Evolutionary conservation across 2,797 vertebrate species (phyloP).

Genomic region (Mallotus villosus): DNA sequence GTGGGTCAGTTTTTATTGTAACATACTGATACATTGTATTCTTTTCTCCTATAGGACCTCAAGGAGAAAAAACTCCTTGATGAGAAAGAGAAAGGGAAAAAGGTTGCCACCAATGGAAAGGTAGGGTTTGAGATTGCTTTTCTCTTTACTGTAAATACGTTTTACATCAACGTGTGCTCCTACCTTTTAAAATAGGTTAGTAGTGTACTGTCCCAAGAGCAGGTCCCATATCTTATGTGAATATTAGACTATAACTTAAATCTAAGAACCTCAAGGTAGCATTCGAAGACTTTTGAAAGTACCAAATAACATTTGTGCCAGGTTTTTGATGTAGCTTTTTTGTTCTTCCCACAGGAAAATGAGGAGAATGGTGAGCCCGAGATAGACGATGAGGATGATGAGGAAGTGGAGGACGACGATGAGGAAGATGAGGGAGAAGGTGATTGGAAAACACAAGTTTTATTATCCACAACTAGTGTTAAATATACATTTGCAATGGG

Average conservation of each 20-base stretch:
- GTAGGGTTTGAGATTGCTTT: slow-evolving; percentile 51
- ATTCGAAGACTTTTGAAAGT: too few relatives aligned
- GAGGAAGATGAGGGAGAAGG: slow-evolving; percentile 89
- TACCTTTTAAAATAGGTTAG: neutral
- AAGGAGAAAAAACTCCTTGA: slow-evolving; percentile 93
- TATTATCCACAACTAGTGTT: neutral
- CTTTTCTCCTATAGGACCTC: slow-evolving; percentile 77
- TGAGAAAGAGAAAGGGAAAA: slow-evolving; percentile 93
- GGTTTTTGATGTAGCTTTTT: neutral
- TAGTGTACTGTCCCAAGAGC: neutral
- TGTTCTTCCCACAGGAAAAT: slow-evolving; percentile 75
- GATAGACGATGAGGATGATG: slow-evolving; percentile 90
- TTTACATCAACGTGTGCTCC: neutral
- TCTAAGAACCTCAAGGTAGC: too few relatives aligned
- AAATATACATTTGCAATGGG: too few relatives aligned
- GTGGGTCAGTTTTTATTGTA: too few relatives aligned
- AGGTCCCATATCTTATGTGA: neutral
- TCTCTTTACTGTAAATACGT: neutral
- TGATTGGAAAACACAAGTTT: slow-evolving; percentile 38
- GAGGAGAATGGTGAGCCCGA: slow-evolving; percentile 95
- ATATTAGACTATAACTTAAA: too few relatives aligned
- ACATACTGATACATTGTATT: neutral
- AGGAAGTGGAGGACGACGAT: slow-evolving; percentile 92
- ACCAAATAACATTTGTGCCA: too few relatives aligned
- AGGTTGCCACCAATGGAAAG: slow-evolving; percentile 88